phyloP scores from a whole-genome alignment of 2,113 vertebrate genomes.

The Emydura subglobosa region DNA sequence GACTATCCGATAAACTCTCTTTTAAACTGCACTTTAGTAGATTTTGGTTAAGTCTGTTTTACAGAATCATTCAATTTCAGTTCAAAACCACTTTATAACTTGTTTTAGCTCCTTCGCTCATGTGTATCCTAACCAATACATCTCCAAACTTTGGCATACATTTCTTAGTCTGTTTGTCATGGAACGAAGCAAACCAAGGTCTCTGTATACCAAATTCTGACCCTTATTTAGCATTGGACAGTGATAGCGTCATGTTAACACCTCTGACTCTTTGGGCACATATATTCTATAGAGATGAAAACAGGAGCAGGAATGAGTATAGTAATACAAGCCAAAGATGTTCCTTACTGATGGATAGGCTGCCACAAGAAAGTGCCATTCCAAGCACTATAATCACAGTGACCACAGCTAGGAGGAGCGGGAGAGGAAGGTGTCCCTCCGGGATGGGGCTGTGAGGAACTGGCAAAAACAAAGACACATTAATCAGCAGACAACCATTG shows the following conservation, averaged over 20 bases:
- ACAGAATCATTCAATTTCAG: not conserved
- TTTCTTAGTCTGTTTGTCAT: not conserved
- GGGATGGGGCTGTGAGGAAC: constrained; percentile 62
- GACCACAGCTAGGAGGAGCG: constrained; percentile 86
- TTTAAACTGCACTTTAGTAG: not conserved
- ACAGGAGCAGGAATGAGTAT: not conserved
- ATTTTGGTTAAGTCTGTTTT: not conserved
- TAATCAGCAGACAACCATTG: constrained; percentile 3
- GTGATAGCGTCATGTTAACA: not conserved
- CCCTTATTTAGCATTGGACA: not conserved
- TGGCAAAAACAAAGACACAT: constrained; percentile 20
- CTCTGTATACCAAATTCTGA: not conserved
- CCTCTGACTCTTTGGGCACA: not conserved
- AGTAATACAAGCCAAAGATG: constrained; percentile 75
- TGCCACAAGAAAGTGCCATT: constrained; percentile 84
- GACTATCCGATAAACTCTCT: not conserved
- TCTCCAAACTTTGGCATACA: not conserved
- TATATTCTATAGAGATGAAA: not conserved
- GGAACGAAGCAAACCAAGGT: not conserved
- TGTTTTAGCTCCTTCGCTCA: not conserved
- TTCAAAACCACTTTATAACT: not conserved
- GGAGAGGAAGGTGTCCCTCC: constrained; percentile 81
- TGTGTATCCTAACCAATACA: not conserved
- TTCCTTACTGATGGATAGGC: constrained; percentile 90
- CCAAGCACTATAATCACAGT: constrained; percentile 84